Base-by-base conservation (phyloP, 2,888 invertebrate genomes). In the Aphrophora alni region DNA sequence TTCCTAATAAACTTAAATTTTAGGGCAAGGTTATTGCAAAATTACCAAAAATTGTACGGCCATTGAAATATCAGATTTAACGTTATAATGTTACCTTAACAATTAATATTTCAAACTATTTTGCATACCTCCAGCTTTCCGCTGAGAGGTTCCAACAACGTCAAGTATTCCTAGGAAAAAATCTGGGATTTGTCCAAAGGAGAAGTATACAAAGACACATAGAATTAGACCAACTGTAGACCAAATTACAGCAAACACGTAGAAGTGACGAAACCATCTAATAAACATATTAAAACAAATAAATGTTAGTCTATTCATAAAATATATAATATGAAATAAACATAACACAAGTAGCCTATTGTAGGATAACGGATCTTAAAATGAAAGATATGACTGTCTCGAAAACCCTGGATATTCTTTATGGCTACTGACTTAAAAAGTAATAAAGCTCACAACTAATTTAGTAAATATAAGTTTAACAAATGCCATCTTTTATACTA, bases 181-280 rank as follows among this genome's bases (percentile, higher is more conserved):
- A 71, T 88, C 87, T 21, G 92, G 91, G 12, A 92, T 89, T 76
- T 87, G 84, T 51, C 87, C 87, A 38, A 89, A 88, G 72, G 89
- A 89, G 80, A 90, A 89, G 88, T 91, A 93, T 74, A 90, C 89
- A 75, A 88, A 84, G 51, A 90, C 84, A 84, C 91, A 87, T 44
- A 92, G 88, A n/a, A 88, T 83, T 17, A 93, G 87, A 24, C 90
- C 88, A 0, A 87, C 80, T n/a, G 87, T 86, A 77, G 93, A 91
- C 85, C 92, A 89, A 28, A 92, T 84, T 0, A 92, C 89, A 0
- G 95, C 93, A 86, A 93, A 93, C 7, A 92, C 86, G 87, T 97
- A 97, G 87, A 96, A 96, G 88, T 97, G 96, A 85, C 89, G 90
- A 86, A 95, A 97, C 90, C 93, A 95, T 38, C 90, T 90, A 85